These are phyloP conservation scores for Tenrec ecaudatus DNA, from an alignment of 2,113 vertebrate genomes.

Conservation along the genomic window DNA sequence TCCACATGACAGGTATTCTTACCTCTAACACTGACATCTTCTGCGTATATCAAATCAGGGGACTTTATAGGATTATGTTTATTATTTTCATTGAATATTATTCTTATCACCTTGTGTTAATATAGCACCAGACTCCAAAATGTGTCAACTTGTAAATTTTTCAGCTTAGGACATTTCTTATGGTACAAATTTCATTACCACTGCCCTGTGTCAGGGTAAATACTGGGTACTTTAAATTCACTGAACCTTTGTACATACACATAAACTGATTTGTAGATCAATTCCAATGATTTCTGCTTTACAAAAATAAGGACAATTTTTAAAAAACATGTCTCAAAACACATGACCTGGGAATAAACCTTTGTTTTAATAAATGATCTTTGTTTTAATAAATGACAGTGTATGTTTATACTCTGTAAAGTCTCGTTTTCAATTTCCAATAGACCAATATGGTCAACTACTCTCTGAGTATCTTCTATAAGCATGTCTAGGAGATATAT, in stretches of 20 bases:
- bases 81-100: constrained; percentile 41
- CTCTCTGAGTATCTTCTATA: neutral
- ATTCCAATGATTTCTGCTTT: constrained; percentile 36
- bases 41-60: constrained; percentile 8
- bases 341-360: neutral
- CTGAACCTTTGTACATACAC: neutral
- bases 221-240: neutral
- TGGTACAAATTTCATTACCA: neutral
- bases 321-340: constrained; percentile 26
- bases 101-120: constrained; percentile 80
- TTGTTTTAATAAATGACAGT: neutral
- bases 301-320: neutral
- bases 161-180: constrained; percentile 42
- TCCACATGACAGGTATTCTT: constrained; percentile 19
- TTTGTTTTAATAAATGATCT: neutral
- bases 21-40: neutral
- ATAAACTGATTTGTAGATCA: neutral
- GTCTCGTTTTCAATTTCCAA: constrained; percentile 41
- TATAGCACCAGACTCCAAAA: constrained; percentile 75
- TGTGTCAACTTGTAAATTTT: neutral
- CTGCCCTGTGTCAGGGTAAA: neutral
- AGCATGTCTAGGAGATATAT: neutral
- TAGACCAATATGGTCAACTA: neutral
- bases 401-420: neutral
- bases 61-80: neutral